phyloP scores from a whole-genome alignment of 2,888 invertebrate genomes.

The Callyntrura sp. region DNA sequence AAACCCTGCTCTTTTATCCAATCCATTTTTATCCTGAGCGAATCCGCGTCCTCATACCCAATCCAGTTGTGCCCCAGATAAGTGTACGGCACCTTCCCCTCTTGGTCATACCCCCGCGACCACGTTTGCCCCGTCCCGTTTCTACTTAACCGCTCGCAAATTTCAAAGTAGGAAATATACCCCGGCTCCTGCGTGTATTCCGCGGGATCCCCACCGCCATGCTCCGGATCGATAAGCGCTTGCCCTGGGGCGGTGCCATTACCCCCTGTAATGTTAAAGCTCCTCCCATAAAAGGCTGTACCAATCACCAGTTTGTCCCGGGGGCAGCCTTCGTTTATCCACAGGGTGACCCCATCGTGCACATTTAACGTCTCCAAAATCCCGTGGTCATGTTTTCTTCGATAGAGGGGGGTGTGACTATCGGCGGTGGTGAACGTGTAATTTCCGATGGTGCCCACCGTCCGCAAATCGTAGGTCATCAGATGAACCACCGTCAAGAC shows the following conservation, averaged over 20 bases:
- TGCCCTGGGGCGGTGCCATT: slow-evolving; percentile 88
- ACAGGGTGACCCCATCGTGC: slow-evolving; percentile 95
- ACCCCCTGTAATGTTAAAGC: slow-evolving; percentile 92
- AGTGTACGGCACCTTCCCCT: slow-evolving; percentile 93
- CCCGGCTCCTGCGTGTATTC: too few relatives aligned
- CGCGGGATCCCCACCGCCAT: slow-evolving; percentile 94
- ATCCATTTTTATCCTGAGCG: slow-evolving; percentile 95
- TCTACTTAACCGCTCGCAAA: slow-evolving; percentile 89
- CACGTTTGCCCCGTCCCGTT: slow-evolving; percentile 96
- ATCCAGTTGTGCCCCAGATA: slow-evolving; percentile 93
- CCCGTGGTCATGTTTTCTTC: slow-evolving; percentile 94
- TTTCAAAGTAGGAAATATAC: too few relatives aligned
- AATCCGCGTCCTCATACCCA: slow-evolving; percentile 93
- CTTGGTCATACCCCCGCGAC: slow-evolving; percentile 94
- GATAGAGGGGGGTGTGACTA: slow-evolving; percentile 94
- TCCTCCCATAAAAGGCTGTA: slow-evolving; percentile 95
- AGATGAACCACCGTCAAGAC: slow-evolving; percentile 81
- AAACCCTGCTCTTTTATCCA: slow-evolving; percentile 89
- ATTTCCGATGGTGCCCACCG: slow-evolving; percentile 83
- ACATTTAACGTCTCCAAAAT: slow-evolving; percentile 97
- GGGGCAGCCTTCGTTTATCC: slow-evolving; percentile 96
- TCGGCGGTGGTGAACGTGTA: slow-evolving; percentile 95
- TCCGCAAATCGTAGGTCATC: slow-evolving; percentile 83
- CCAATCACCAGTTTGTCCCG: slow-evolving; percentile 93
- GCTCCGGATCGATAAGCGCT: slow-evolving; percentile 87